Evolutionary conservation across 1,140 invertebrate species (phyloP).

Genomic region (Caenorhabditis briggsae): DNA sequence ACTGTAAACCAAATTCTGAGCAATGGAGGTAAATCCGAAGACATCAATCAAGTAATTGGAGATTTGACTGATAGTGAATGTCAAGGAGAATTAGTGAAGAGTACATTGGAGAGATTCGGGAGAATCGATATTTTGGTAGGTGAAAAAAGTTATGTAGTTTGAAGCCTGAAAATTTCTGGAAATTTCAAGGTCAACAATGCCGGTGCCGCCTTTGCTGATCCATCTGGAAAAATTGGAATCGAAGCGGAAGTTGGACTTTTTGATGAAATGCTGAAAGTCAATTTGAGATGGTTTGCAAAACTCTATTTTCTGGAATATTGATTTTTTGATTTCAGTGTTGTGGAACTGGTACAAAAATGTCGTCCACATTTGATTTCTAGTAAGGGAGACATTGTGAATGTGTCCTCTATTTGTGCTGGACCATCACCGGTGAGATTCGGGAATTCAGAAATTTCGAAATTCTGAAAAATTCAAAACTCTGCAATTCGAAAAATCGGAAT

Average conservation of each 20-base stretch:
- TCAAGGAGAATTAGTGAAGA: constrained; percentile 61
- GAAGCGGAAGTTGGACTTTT: constrained; percentile 46
- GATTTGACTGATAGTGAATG: constrained; percentile 64
- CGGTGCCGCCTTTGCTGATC: constrained; percentile 60
- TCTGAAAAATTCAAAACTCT: too few species aligned
- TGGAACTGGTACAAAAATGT: neutral
- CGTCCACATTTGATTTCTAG: constrained; percentile 63
- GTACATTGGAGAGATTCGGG: constrained; percentile 69
- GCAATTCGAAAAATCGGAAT: too few species aligned
- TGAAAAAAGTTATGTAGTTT: too few species aligned
- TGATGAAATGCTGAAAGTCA: constrained; percentile 68
- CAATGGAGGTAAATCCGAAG: neutral
- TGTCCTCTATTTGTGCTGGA: constrained; percentile 54
- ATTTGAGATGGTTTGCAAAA: constrained; percentile 59
- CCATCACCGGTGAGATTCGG: neutral
- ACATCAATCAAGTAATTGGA: constrained; percentile 56
- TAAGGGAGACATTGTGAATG: constrained; percentile 71
- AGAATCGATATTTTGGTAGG: constrained; percentile 69
- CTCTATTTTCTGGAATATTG: too few species aligned
- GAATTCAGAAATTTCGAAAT: constrained; percentile 1
- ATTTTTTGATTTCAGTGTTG: constrained; percentile 48
- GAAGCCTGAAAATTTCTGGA: neutral
- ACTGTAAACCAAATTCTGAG: neutral
- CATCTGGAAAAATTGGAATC: constrained; percentile 40
- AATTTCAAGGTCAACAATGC: constrained; percentile 61